Evolutionary conservation across 2,888 invertebrate genomes (phyloP).

Genomic region (Philereme transversata): DNA sequence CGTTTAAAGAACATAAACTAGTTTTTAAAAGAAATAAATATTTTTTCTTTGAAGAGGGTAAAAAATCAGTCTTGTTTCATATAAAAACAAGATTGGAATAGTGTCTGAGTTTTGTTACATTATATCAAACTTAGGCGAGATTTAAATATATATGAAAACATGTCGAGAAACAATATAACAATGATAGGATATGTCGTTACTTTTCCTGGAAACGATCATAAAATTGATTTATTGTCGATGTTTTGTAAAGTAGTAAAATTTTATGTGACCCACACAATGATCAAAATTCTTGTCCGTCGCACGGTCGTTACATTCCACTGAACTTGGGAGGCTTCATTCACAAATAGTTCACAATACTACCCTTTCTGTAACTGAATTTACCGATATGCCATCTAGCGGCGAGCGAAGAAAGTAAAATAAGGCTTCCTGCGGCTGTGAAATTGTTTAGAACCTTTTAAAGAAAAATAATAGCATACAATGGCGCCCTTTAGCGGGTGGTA

Average conservation of each 20-base stretch:
- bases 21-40: too few species aligned
- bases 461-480: neutral
- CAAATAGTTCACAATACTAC: conserved; percentile 23
- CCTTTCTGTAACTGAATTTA: conserved; percentile 12
- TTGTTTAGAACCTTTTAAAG: neutral
- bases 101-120: too few species aligned
- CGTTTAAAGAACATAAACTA: too few species aligned
- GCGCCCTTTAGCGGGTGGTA: conserved; percentile 8
- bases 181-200: neutral
- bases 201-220: conserved; percentile 22
- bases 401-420: neutral
- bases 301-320: conserved; percentile 39
- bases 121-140: too few species aligned
- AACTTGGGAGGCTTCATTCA: conserved; percentile 39
- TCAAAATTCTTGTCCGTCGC: conserved; percentile 38
- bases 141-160: too few species aligned
- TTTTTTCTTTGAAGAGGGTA: too few species aligned
- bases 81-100: too few species aligned
- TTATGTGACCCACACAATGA: conserved; percentile 45
- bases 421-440: too few species aligned
- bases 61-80: too few species aligned
- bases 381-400: conserved; percentile 15
- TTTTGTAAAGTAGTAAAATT: conserved; percentile 42
- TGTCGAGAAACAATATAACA: neutral
- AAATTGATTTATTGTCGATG: conserved; percentile 43